These are phyloP conservation scores for Brachyhypopomus occidentalis DNA, from an alignment of 2,113 vertebrate genomes.

Conservation along the genomic window DNA sequence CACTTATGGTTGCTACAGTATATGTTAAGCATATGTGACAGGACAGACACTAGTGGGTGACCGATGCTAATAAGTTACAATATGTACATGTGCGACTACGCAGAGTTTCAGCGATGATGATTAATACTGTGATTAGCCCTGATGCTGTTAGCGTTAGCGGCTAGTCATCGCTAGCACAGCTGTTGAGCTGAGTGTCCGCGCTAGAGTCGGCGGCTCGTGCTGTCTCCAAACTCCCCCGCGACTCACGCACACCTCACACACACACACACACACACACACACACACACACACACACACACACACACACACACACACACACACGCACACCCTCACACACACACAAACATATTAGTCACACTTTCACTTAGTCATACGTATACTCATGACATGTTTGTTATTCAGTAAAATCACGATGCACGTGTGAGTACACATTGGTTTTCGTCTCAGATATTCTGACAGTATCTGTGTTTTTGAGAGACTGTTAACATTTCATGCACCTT, in stretches of 20 bases:
- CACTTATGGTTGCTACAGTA: background rate
- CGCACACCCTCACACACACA: background rate
- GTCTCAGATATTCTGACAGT: no score
- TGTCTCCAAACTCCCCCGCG: background rate
- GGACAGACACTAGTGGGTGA: background rate
- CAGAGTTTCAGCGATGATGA: background rate
- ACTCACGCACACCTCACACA: background rate
- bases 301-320: background rate
- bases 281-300: background rate
- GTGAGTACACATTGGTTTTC: background rate
- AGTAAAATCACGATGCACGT: background rate
- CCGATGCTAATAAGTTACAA: background rate
- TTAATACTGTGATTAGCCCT: background rate
- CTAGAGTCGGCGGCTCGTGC: background rate
- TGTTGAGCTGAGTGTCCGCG: background rate
- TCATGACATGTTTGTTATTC: background rate
- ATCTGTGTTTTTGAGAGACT: no score
- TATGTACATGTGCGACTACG: background rate
- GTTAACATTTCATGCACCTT: no score
- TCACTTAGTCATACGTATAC: background rate
- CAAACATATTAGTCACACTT: background rate
- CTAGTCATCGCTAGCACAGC: background rate
- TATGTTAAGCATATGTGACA: background rate
- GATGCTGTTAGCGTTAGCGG: constrained; percentile 7
- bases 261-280: background rate